phyloP scores from a whole-genome alignment of 2,888 invertebrate genomes.

The Ommatoiulus sabulosus region DNA sequence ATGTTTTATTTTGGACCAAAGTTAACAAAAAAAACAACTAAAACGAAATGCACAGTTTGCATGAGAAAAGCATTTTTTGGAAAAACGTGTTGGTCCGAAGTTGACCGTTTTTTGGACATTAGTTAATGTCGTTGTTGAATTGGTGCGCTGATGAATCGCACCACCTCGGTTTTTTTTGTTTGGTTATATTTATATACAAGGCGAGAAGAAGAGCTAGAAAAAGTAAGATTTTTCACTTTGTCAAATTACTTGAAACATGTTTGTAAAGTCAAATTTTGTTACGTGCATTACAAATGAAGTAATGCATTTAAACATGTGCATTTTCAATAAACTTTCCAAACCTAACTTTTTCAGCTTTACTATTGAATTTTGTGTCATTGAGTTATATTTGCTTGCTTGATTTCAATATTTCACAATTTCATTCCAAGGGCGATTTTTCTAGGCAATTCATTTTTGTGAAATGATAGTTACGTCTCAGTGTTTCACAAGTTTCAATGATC shows the following conservation, averaged over 20 bases:
- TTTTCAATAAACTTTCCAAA: constrained; percentile 60
- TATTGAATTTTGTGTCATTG: constrained; percentile 1
- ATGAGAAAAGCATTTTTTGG: constrained; percentile 38
- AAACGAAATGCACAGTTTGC: constrained; percentile 36
- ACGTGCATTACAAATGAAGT: constrained; percentile 54
- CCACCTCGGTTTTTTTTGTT: constrained; percentile 9
- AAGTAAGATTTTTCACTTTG: constrained; percentile 59
- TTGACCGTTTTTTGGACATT: constrained; percentile 48
- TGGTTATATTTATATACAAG: constrained; percentile 55
- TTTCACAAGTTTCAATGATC: too few relatives aligned
- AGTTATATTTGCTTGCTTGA: background rate
- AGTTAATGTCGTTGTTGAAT: constrained; percentile 49
- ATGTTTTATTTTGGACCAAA: constrained; percentile 55
- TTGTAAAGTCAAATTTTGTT: constrained; percentile 56
- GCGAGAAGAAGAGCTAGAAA: constrained; percentile 5
- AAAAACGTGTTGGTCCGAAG: constrained; percentile 20
- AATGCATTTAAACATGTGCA: constrained; percentile 60
- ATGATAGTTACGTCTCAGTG: background rate
- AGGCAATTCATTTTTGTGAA: too few relatives aligned
- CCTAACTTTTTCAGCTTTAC: constrained; percentile 8
- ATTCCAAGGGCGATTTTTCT: background rate
- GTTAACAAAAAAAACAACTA: constrained; percentile 20
- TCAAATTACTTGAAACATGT: constrained; percentile 56
- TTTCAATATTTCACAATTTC: background rate
- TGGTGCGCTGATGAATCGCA: background rate